These are phyloP conservation scores for Leucania comma DNA, from an alignment of 2,888 invertebrate species.

Conservation along the genomic window DNA sequence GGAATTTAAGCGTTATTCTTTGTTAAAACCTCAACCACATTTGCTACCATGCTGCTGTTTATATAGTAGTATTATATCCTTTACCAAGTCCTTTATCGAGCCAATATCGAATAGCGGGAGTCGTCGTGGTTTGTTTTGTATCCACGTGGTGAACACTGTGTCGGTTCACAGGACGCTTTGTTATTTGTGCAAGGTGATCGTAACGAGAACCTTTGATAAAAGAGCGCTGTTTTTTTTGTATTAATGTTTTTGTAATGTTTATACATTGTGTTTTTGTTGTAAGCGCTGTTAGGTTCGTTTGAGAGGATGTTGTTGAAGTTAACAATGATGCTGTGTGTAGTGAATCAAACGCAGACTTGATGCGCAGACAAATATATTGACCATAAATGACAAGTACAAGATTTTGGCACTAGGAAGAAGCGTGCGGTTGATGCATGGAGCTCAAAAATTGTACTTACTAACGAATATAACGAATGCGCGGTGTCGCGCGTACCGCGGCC, in stretches of 20 bases:
- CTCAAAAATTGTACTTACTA: no score
- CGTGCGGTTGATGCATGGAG: no score
- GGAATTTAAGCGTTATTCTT: neutral
- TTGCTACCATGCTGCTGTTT: neutral
- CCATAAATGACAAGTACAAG: no score
- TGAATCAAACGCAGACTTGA: no score
- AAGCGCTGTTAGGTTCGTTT: neutral
- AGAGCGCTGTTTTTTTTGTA: slow-evolving; percentile 38
- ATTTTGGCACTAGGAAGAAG: no score
- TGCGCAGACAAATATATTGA: no score
- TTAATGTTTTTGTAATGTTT: slow-evolving; percentile 26
- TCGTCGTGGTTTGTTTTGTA: slow-evolving; percentile 56
- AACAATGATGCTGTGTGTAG: neutral
- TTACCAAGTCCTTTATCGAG: slow-evolving; percentile 63
- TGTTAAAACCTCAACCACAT: neutral
- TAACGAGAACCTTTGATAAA: slow-evolving; percentile 57
- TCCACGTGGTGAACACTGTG: slow-evolving; percentile 34
- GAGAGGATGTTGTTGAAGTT: slow-evolving; percentile 1
- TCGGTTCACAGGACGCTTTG: slow-evolving; percentile 37
- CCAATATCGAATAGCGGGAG: slow-evolving; percentile 73
- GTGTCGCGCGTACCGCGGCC: no score
- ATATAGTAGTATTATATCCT: neutral
- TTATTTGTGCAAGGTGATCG: slow-evolving; percentile 54
- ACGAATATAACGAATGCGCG: no score
- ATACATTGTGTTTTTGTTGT: slow-evolving; percentile 17